phyloP scores from a whole-genome alignment of 2,113 vertebrate species.

The Phylloscopus trochiloides region DNA sequence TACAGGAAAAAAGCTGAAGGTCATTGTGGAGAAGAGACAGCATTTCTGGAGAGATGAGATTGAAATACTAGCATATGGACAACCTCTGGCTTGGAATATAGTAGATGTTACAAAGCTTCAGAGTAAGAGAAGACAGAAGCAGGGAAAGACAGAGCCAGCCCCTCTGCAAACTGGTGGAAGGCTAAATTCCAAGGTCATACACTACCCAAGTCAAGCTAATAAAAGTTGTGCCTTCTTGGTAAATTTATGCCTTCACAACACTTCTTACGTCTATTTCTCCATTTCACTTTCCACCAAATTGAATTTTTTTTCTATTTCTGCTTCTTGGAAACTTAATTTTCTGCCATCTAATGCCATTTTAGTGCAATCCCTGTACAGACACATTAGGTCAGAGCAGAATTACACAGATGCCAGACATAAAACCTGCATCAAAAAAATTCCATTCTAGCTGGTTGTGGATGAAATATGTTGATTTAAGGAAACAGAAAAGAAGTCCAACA shows the following conservation, averaged over 20 bases:
- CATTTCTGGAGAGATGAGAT: neutral
- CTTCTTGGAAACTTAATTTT: conserved; percentile 32
- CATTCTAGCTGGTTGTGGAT: neutral
- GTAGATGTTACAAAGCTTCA: neutral
- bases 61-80: neutral
- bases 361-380: neutral
- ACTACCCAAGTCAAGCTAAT: neutral
- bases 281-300: neutral
- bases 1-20: neutral
- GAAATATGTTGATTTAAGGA: neutral
- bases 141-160: neutral
- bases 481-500: neutral
- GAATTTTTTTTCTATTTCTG: conserved; percentile 35
- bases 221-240: neutral
- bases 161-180: neutral
- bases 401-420: neutral
- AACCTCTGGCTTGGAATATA: neutral
- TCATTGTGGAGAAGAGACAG: neutral
- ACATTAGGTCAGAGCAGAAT: conserved; percentile 4
- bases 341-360: conserved; percentile 6
- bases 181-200: neutral
- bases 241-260: neutral
- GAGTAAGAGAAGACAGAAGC: neutral
- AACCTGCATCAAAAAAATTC: neutral
- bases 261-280: neutral